Evolutionary conservation across 2,888 invertebrate genomes (phyloP), one percentile per base, ranked within the genome.

Genomic region (Disparrhopalites patrizii): DNA sequence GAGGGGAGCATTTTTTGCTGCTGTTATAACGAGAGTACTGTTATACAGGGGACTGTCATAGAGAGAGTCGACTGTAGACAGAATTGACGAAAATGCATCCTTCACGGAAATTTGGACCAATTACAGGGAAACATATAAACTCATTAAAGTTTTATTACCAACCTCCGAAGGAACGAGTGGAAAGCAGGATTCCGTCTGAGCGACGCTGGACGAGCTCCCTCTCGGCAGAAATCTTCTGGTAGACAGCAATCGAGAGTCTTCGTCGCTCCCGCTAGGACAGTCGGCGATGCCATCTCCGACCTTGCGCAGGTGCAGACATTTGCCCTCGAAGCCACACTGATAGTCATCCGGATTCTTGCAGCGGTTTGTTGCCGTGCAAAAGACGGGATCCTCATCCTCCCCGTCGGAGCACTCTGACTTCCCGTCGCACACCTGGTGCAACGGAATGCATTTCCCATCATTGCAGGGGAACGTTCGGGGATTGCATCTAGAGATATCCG

Each of bases 211-310:
- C 40, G 3, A 40, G 4, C 18, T 40, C 5, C 40, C 18, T 3
- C 18, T 40, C n/a, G n/a, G 18, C 40, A 40, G 18, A 40, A 23
- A 47, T 47, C 13, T 47, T 23, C 47, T 40, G n/a, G 23, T 47
- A 5, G 25, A 27, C 8, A 47, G 8, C 20, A 60, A 20, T 20
- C n/a, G 18, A 1, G 23, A 2, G 23, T 58, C 57, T 31, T 65
- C 65, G n/a, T 65, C 65, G 47, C 43, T 56, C 20, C 65, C 65
- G 1, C 2, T 25, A 10, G 65, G 57, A 28, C 65, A 65, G 43
- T 65, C 57, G 1, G 5, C 2, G 5, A 30, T 28, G 3, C 51
- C 33, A 25, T 65, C 65, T 8, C 65, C 55, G 13, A 43, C 31
- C 33, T 47, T 23, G 25, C 18, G 13, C 23, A 15, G 25, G 1